Base-by-base conservation (phyloP, 1,140 invertebrate species). In the Hylaeus volcanicus region DNA sequence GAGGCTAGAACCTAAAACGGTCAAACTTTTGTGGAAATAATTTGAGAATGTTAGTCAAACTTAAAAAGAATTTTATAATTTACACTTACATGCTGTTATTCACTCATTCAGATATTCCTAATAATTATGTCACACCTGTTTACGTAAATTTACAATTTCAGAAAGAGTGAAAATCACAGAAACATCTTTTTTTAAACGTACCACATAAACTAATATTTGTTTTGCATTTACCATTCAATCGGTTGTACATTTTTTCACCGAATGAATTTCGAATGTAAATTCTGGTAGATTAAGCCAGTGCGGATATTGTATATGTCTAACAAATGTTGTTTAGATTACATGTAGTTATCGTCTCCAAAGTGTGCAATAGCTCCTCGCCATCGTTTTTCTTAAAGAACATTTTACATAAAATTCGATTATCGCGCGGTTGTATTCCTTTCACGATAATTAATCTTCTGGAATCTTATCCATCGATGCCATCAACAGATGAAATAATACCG, bases 391-490 rank as follows among this genome's bases (percentile, higher is more conserved):
- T 48, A 48, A 12, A 55, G 11, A 14, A 55, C 12, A 8, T 14
- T 55, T 55, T 55, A 55, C 12, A 55, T 55, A 55, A 55, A 55
- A 26, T 9, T 9, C 12, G 12, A 14, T 55, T 14, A 14, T 55
- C 11, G 8, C 6, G 53, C 4, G 55, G 14, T 15, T 58, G 12
- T 39, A n/a, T 65, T 8, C 5, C 1, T 45, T 45, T 48, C 11
- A 26, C 3, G 8, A 43, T 56, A 2, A 1, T 0, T 43, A 48
- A 70, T 79, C 41, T 48, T 3, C 14, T 37, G 9, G 55, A 73
- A 73, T 79, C 77, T 73, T 73, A 79, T 79, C 70, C 73, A 53
- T 73, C 77, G 48, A 63, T 79, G 60, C 15, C 53, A 73, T 79
- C 51, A 3, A 41, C 15, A 58, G 60, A 73, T 73, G 26, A 65